phyloP scores from a whole-genome alignment of 2,888 invertebrate species.

The Mimas tiliae region DNA sequence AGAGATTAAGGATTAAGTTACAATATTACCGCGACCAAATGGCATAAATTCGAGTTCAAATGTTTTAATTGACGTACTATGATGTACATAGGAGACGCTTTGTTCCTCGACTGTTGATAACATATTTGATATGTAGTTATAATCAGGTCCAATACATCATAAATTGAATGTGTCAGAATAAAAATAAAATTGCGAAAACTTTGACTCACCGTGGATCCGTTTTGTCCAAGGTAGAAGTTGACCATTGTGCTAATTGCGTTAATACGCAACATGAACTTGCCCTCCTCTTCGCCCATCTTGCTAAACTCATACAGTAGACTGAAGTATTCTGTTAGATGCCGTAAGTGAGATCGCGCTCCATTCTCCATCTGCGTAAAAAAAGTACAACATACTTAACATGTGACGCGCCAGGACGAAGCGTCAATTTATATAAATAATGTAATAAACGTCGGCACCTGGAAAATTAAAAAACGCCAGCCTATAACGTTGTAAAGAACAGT shows the following conservation, averaged over 20 bases:
- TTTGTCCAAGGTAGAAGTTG: conserved; percentile 96
- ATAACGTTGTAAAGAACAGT: too few relatives aligned
- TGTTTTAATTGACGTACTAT: too few relatives aligned
- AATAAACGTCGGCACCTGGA: too few relatives aligned
- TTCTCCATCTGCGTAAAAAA: conserved; percentile 88
- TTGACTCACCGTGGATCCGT: conserved; percentile 56
- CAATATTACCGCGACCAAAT: too few relatives aligned
- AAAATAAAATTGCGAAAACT: neutral
- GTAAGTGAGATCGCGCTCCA: conserved; percentile 93
- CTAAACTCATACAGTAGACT: conserved; percentile 96
- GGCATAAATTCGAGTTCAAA: too few relatives aligned
- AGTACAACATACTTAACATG: too few relatives aligned
- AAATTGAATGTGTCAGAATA: neutral
- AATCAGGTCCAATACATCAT: neutral
- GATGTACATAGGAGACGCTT: too few relatives aligned
- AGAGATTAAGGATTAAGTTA: neutral
- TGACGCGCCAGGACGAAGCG: too few relatives aligned
- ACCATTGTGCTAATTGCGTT: conserved; percentile 96
- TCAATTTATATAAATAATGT: too few relatives aligned
- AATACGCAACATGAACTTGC: conserved; percentile 92
- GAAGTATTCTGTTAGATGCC: conserved; percentile 97
- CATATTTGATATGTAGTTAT: too few relatives aligned
- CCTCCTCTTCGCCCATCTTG: conserved; percentile 97
- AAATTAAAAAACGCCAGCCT: too few relatives aligned
- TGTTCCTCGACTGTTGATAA: too few relatives aligned